phyloP scores from a whole-genome alignment of 2,888 invertebrate species.

The Philereme vetulata region DNA sequence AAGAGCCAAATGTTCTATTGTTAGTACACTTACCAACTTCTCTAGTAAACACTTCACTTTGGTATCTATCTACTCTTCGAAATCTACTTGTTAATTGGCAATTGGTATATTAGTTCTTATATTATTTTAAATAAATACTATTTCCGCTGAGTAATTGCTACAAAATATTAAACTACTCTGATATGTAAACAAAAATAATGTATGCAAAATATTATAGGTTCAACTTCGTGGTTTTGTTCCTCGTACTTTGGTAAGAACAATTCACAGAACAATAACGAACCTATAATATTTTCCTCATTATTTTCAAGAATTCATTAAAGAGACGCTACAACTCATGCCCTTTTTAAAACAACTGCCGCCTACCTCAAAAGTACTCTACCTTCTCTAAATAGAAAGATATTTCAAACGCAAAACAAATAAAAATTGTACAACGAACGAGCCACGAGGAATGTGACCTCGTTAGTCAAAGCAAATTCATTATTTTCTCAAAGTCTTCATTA shows the following conservation, averaged over 20 bases:
- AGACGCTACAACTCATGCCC: not conserved
- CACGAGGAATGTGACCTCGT: conserved; percentile 36
- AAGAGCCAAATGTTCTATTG: conserved; percentile 15
- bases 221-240: not conserved
- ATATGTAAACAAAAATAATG: too few relatives aligned
- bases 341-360: not conserved
- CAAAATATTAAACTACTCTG: too few relatives aligned
- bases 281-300: conserved; percentile 4
- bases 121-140: too few relatives aligned
- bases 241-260: not conserved
- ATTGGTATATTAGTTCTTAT: too few relatives aligned
- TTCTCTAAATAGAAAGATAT: conserved; percentile 23
- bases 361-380: conserved; percentile 1
- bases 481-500: conserved; percentile 48
- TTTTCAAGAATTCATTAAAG: conserved; percentile 5
- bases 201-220: too few relatives aligned
- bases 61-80: too few relatives aligned
- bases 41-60: too few relatives aligned
- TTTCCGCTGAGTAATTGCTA: too few relatives aligned
- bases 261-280: not conserved
- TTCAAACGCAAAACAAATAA: conserved; percentile 24
- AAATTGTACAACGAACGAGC: conserved; percentile 34
- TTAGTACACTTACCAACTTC: too few relatives aligned
- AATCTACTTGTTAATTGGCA: too few relatives aligned
- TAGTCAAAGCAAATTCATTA: conserved; percentile 37